Percentiles rank a stretch among this genome's conserved stretches.
Evolutionary conservation across 2,113 vertebrate genomes (phyloP).

Genomic region (Geococcyx californianus): DNA sequence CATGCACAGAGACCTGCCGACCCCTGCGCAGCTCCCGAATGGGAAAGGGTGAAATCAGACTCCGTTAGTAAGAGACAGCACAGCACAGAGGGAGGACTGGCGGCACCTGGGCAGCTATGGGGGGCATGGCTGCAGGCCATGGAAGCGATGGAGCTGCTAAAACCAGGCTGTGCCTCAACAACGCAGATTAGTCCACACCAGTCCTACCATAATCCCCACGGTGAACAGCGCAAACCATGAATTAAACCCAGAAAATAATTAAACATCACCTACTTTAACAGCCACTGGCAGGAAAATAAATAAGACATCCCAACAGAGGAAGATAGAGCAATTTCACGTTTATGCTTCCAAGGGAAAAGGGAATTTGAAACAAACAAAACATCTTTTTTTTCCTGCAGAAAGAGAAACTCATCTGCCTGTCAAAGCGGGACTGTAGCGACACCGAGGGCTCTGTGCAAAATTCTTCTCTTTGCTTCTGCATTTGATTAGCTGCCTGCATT

Average conservation of each 20-base stretch:
- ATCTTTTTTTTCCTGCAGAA: slow-evolving; percentile 8
- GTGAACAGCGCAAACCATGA: background rate
- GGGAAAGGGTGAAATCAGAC: background rate
- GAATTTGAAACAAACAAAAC: slow-evolving; percentile 50
- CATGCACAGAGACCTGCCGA: rapidly evolving
- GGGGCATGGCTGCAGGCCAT: rapidly evolving
- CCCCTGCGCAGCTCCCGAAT: background rate
- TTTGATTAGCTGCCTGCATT: slow-evolving; percentile 68
- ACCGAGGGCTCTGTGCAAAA: slow-evolving; percentile 31
- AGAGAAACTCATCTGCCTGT: slow-evolving; percentile 30
- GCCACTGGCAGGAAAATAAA: slow-evolving; percentile 34
- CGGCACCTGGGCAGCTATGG: background rate
- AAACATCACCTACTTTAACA: slow-evolving; percentile 8
- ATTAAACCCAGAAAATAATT: slow-evolving; percentile 20
- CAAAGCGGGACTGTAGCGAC: slow-evolving; percentile 8
- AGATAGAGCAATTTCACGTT: slow-evolving; percentile 32
- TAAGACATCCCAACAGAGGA: slow-evolving; percentile 40
- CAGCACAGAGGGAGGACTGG: rapidly evolving
- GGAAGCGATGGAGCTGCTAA: background rate
- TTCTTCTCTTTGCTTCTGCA: slow-evolving; percentile 65
- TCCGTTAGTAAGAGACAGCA: background rate
- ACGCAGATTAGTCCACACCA: background rate
- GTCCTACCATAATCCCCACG: background rate
- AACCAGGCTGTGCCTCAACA: background rate
- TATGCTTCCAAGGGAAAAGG: slow-evolving; percentile 10